Evolutionary conservation across 2,888 invertebrate species (phyloP), one percentile per base, ranked within the genome.

Genomic region (Petrolisthes cinctipes): DNA sequence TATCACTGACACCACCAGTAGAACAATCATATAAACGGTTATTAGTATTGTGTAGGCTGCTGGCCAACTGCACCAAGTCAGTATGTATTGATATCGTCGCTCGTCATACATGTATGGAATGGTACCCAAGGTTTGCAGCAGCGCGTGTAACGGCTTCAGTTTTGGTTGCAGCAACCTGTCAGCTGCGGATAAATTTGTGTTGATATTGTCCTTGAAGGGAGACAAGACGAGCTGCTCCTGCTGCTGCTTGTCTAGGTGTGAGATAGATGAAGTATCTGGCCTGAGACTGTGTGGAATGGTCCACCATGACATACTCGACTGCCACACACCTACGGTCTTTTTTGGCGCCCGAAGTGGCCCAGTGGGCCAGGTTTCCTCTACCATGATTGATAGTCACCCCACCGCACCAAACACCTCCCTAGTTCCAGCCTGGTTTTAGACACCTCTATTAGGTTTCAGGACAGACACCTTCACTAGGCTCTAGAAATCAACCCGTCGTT

Each of bases 41-140:
- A 57, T 84, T 11, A 83, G 20, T 5, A 73, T 20, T 17, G 87
- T 81, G 53, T 84, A 61, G 37, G 71, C 17, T 7, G 53, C 53
- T 0, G 79, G n/a, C 73, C 20, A 53, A 73, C 87, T 87, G 9
- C 17, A 61, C 73, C 78, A 80, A 6, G 53, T 17, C n/a, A 80
- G 2, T 53, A 37, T 17, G 57, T 87, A 87, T 20, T 68, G 61
- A 2, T 57, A 53, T 4, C 7, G 20, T 17, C 54, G 51, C 17
- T 53, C 73, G 71, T 71, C 23, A 79, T 79, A 87, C 1, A 7
- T 14, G 80, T 81, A 87, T 11, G 87, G 87, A 4, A 82, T 51
- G n/a, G 68, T 14, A n/a, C 81, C 84, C 17, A 80, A 14, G 4
- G n/a, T 14, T 17, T 75, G 68, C 5, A 84, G 5, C 6, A 75